A percentile compares a stretch with the other conserved stretches of the same genome.
Conservation (phyloP, 2,888 invertebrate genomes). For the Coelogynopora nodosa region DNA sequence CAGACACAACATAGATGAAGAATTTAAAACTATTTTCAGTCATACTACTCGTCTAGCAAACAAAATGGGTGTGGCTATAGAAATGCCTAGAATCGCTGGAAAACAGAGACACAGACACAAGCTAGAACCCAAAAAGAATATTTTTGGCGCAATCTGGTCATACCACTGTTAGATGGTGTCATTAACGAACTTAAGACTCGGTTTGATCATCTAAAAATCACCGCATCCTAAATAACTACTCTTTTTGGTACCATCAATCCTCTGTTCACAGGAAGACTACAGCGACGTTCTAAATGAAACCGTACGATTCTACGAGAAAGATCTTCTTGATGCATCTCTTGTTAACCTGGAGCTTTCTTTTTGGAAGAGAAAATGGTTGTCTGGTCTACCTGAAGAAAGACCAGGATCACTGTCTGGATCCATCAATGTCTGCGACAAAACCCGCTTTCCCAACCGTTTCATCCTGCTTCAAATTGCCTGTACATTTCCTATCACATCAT, state of each 20-base stretch:
- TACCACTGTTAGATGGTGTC: background rate
- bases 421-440: background rate
- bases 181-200: background rate
- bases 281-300: background rate
- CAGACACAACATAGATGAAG: background rate
- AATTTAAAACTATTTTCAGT: background rate
- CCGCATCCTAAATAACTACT: background rate
- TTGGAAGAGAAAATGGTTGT: background rate
- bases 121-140: background rate
- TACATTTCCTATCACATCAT: background rate
- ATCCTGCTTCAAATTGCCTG: background rate
- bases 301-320: background rate
- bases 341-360: background rate
- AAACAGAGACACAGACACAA: background rate
- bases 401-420: background rate
- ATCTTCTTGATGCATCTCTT: background rate
- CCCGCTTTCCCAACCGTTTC: background rate
- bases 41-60: background rate
- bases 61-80: background rate
- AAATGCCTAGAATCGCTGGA: background rate
- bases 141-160: background rate
- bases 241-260: background rate
- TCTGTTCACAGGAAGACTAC: background rate
- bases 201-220: background rate
- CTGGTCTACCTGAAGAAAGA: background rate